Percentiles rank a stretch among this genome's conserved stretches.
Conservation (phyloP, 2,888 invertebrate genomes). For the Malacosoma neustria region DNA sequence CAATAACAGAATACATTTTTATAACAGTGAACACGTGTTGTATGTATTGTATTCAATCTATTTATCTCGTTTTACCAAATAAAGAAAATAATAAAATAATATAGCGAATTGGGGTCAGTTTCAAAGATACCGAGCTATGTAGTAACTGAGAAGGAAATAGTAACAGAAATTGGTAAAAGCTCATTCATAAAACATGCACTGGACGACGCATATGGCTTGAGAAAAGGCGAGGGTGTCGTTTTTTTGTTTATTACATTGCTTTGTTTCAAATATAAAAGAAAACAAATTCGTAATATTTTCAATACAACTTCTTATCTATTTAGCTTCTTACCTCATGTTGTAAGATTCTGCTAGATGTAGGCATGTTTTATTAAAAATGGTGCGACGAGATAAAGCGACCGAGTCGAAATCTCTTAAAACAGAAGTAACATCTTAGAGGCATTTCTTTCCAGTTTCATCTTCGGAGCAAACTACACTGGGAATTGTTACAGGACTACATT, state of each 20-base stretch:
- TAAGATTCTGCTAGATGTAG: too few species aligned
- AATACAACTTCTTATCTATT: conserved; percentile 11
- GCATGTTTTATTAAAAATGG: too few species aligned
- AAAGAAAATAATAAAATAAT: not conserved
- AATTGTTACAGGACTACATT: too few species aligned
- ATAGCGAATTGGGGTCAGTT: not conserved
- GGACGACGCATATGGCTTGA: conserved; percentile 36
- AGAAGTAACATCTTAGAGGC: too few species aligned
- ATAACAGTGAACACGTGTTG: conserved; percentile 10
- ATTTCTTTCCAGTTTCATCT: too few species aligned
- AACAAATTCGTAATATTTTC: not conserved
- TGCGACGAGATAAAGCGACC: too few species aligned
- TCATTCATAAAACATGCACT: conserved; percentile 57
- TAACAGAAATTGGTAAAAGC: conserved; percentile 31
- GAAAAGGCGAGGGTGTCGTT: conserved; percentile 29
- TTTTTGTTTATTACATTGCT: not conserved
- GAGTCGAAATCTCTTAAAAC: too few species aligned
- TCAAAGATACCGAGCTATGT: not conserved
- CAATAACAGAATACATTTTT: conserved; percentile 7
- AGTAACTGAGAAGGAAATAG: conserved; percentile 20
- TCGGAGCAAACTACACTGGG: too few species aligned
- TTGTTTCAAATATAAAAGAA: conserved; percentile 10
- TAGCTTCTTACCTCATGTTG: conserved; percentile 10
- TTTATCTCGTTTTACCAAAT: too few species aligned
- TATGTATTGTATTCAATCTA: too few species aligned